phyloP scores from a whole-genome alignment of 2,888 invertebrate species.

The Nemoura dubitans region DNA sequence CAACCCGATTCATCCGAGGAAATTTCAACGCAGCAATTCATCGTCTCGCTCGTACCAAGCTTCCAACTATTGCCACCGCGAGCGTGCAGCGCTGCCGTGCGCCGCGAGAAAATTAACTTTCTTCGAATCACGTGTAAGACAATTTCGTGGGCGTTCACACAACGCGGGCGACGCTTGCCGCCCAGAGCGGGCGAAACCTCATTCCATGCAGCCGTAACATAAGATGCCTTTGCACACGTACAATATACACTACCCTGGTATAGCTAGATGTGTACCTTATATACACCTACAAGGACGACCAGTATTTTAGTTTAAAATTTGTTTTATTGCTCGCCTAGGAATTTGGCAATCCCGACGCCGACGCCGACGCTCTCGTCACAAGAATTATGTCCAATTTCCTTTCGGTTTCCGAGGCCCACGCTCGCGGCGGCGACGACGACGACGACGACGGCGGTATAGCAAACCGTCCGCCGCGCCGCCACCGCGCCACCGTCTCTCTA shows the following conservation, averaged over 20 bases:
- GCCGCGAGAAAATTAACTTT: background rate
- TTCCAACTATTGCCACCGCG: background rate
- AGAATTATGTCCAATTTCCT: constrained; percentile 7
- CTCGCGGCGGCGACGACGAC: too few relatives aligned
- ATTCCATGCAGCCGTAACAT: too few relatives aligned
- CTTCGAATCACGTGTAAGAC: constrained; percentile 12
- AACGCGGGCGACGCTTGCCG: too few relatives aligned
- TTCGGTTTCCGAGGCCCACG: background rate
- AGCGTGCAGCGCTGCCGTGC: background rate
- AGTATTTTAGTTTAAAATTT: background rate
- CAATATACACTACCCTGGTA: too few relatives aligned
- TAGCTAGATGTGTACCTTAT: too few relatives aligned
- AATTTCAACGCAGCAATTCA: too few relatives aligned
- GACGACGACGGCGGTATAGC: too few relatives aligned
- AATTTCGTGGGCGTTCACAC: background rate
- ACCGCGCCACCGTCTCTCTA: too few relatives aligned
- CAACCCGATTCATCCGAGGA: too few relatives aligned
- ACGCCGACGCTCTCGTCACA: background rate
- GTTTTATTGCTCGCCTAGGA: background rate
- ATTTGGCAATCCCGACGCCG: background rate
- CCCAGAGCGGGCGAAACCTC: too few relatives aligned
- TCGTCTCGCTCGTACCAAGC: too few relatives aligned
- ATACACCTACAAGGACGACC: background rate
- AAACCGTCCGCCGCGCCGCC: background rate
- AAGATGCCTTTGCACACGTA: too few relatives aligned